Evolutionary conservation across 1,140 invertebrate species (phyloP), one percentile per base, ranked within the genome.

Genomic region (Diprion similis): DNA sequence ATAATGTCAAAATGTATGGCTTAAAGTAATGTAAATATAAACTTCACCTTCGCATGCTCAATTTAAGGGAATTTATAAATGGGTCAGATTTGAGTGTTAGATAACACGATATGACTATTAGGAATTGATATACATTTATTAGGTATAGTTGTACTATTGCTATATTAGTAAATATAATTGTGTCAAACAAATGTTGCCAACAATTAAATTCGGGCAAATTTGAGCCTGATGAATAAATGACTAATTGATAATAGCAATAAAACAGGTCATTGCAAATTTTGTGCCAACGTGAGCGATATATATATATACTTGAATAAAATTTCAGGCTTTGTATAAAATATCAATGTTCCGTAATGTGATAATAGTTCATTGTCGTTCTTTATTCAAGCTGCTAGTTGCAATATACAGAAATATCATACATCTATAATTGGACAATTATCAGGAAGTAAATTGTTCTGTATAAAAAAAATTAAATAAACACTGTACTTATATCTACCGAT

Each of bases 401-500:
- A 17, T 59, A 59, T 6, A 59, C 24, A 17, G 51, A 59, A 59
- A 59, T 59, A 17, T 15, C 9, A 59, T 37, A 37, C 1, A 6
- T 59, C 6, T 17, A 13, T 71, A 19, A 10, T 59, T 48, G 59
- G 68, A 46, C 46, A 18, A 72, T 11, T 8, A 66, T 48, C 15
- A 46, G 6, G 51, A 46, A 19, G 65, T 47, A 66, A 73, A 48
- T 69, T 66, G 69, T 45, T 69, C 65, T 68, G 68, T 59, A 24
- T 51, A 73, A 46, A 67, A 48, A 46, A 46, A 15, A 66, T 7
- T 51, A 45, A 73, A 15, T 69, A 59, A 45, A 68, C 59, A 73
- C 69, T 47, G 48, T 11, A 59, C 11, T 59, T 17, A 17, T 17
- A 59, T 59, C 51, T 59, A 59, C 51, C 7, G 51, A 59, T 9